Evolutionary conservation across 2,797 vertebrate genomes (phyloP).

Genomic region (Echiichthys vipera): DNA sequence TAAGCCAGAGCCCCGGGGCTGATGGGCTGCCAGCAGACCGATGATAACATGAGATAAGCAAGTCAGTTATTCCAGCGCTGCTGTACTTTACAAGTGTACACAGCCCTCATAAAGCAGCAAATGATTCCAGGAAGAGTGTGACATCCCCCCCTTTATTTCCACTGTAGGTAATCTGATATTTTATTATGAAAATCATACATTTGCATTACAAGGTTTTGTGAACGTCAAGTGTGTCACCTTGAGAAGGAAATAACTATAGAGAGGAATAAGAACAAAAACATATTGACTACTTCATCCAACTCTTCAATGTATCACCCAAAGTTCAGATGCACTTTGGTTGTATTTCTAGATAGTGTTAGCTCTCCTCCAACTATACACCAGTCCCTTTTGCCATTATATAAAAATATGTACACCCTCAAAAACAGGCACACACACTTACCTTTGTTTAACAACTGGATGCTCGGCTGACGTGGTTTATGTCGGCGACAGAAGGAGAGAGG

Average conservation of each 20-base stretch:
- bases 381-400: not conserved
- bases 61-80: slow-evolving; percentile 61
- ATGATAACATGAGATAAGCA: slow-evolving; percentile 77
- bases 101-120: slow-evolving; percentile 46
- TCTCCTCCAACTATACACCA: slow-evolving; percentile 3
- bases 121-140: slow-evolving; percentile 43
- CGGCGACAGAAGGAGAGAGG: slow-evolving; percentile 8
- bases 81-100: slow-evolving; percentile 53
- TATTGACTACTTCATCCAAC: not conserved
- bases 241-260: not conserved
- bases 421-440: slow-evolving; percentile 16
- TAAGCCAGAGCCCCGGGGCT: slow-evolving; percentile 66
- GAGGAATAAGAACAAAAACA: not conserved
- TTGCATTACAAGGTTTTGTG: not conserved
- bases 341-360: not conserved
- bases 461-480: slow-evolving; percentile 33
- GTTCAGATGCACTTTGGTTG: not conserved
- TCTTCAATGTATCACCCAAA: not conserved
- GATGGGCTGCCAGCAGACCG: slow-evolving; percentile 65
- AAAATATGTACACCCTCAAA: slow-evolving; percentile 23
- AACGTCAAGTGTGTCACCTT: slow-evolving; percentile 1
- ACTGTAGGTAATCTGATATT: not conserved
- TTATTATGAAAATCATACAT: slow-evolving; percentile 5
- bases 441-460: slow-evolving; percentile 30
- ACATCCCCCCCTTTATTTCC: slow-evolving; percentile 28